Evolutionary conservation across 2,888 invertebrate species (phyloP), one percentile per base, ranked within the genome.

Genomic region (Pandemis heparana): DNA sequence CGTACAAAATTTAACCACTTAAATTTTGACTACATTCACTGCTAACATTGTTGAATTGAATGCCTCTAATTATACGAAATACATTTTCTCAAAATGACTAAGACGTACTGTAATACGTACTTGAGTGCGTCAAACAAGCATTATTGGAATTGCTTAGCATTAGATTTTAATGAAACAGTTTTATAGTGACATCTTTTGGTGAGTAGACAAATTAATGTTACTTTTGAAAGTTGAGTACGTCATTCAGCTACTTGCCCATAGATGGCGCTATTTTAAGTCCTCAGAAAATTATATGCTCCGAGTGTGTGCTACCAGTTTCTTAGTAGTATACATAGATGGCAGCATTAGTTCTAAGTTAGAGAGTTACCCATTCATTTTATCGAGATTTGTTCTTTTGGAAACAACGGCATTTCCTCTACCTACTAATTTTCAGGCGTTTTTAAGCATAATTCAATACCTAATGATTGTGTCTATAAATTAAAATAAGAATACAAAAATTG

Each of bases 111-210:
- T 23, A 23, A 56, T 65, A 53, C 51, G 39, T 65, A 3, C 7
- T 38, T 10, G 51, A 10, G 43, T 16, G 43, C 38, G 51, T 65
- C 32, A n/a, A 51, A 38, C 39, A 53, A 51, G 16, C 39, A 65
- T 51, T 51, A 51, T 9, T 53, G 32, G 7, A 38, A 65, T 38
- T 32, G 12, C 32, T 38, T 8, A 51, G 9, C 9, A 16, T 38
- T 65, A 23, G 9, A 7, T 60, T 60, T 18, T 16, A 39, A 39
- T 16, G 12, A 63, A 63, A n/a, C 14, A 7, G 0, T 14, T 7
- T 32, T 38, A 39, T 8, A 76, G 38, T 48, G 85, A 79, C 83
- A 88, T 82, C 90, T 90, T 60, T 78, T 75, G 77, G 63, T 48
- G 76, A 86, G 76, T 87, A 86, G 89, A 12, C 5, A 16, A 59